These are phyloP conservation scores for Dermochelys coriacea DNA, from an alignment of 2,797 vertebrate species.

Conservation along the genomic window DNA sequence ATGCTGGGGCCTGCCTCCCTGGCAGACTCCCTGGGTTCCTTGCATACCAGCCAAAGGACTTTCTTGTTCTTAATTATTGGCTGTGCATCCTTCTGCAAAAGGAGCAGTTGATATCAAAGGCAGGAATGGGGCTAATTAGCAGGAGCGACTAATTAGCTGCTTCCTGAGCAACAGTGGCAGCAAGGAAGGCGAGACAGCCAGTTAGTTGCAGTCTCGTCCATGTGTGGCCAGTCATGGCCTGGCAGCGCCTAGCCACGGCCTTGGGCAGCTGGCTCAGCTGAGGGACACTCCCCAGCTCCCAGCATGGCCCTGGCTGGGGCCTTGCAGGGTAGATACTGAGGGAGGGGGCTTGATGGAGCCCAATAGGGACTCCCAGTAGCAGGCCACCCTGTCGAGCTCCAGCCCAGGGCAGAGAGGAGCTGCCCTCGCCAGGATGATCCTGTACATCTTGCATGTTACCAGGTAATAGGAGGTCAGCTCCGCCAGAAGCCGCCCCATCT, in stretches of 20 bases:
- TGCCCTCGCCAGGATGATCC: neutral
- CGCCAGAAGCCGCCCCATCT: neutral
- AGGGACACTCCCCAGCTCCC: accelerated
- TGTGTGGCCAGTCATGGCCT: accelerated
- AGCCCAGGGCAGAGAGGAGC: too few species aligned
- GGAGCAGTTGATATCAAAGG: slow-evolving; percentile 42
- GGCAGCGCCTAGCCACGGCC: neutral
- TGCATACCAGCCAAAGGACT: slow-evolving; percentile 15
- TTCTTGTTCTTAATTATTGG: slow-evolving; percentile 54
- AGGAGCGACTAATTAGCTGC: slow-evolving; percentile 57
- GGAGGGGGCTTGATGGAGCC: neutral
- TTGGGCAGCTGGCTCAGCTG: accelerated
- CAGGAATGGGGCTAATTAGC: slow-evolving; percentile 59
- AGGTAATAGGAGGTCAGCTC: too few species aligned
- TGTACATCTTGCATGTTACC: too few species aligned
- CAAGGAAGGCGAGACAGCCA: neutral
- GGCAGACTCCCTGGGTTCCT: slow-evolving; percentile 1
- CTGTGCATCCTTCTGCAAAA: slow-evolving; percentile 17
- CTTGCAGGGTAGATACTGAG: neutral
- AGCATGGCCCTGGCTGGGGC: neutral
- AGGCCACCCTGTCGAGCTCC: neutral
- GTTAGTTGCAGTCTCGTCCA: neutral
- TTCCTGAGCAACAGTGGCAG: slow-evolving; percentile 57
- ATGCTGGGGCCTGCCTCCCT: neutral
- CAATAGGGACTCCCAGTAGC: neutral